Percentiles rank a stretch among this genome's conserved stretches.
Conservation (phyloP, 2,797 vertebrate species). For the Tragopan temminckii region DNA sequence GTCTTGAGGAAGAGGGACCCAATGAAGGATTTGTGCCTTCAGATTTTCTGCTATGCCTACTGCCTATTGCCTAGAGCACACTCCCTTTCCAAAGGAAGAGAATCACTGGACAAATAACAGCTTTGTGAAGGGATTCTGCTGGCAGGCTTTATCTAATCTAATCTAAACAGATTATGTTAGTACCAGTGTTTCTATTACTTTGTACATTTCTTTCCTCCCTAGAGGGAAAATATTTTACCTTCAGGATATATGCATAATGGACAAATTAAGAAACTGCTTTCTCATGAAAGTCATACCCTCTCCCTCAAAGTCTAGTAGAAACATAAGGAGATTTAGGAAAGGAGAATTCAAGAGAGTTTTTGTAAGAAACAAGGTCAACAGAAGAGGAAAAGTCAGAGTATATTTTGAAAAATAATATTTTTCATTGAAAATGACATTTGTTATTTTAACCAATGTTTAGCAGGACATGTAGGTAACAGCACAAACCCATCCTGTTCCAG, state of each 20-base stretch:
- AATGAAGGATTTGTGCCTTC: neutral
- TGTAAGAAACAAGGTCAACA: neutral
- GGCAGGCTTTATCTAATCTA: neutral
- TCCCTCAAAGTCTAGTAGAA: neutral
- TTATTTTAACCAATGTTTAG: neutral
- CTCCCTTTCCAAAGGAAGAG: neutral
- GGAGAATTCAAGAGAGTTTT: neutral
- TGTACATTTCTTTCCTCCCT: neutral
- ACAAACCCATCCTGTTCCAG: neutral
- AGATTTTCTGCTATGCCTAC: neutral
- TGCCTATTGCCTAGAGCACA: neutral
- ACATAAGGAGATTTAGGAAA: neutral
- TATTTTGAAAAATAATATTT: neutral
- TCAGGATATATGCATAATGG: neutral
- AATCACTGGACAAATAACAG: neutral
- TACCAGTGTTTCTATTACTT: neutral
- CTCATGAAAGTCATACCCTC: neutral
- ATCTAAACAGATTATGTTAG: neutral
- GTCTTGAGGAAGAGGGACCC: neutral
- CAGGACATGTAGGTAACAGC: fast-evolving
- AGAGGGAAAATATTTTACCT: neutral
- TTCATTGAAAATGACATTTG: neutral
- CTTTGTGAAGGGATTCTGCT: neutral
- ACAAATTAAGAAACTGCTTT: neutral
- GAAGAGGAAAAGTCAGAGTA: neutral